Evolutionary conservation across 2,888 invertebrate species (phyloP), one percentile per base, ranked within the genome.

Genomic region (Oligia strigilis): DNA sequence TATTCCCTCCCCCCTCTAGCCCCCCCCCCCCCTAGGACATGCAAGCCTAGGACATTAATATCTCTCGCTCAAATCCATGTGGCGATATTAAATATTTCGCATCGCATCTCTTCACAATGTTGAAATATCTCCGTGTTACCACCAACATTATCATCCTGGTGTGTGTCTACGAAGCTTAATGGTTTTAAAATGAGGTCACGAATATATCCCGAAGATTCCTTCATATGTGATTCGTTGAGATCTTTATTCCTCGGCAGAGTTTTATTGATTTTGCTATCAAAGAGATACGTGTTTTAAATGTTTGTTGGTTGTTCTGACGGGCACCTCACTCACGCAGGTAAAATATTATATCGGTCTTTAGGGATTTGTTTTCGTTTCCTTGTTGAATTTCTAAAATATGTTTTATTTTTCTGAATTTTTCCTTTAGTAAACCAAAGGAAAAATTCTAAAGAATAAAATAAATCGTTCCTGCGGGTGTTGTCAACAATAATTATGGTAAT

Each of bases 61-160:
- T 83, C 87, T 83, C 75, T 14, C 29, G 58, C 72, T 85, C 79
- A 90, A 90, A 90, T 91, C 90, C 88, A 84, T 73, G 87, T 66
- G 87, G 86, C 78, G 86, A 90, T 92, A 91, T 92, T 92, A 91
- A 91, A 92, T 92, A 91, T 92, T 92, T 91, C 79, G 81, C 87
- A 75, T 52, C 17, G 80, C 78, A 75, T 55, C 75, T 66, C 78
- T 70, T 78, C 77, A 75, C 75, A 76, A 66, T 78, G 71, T 79
- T 83, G 80, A 82, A 83, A 85, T 82, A 79, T 75, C 72, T 80
- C 43, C 60, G 58, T 83, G 84, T 82, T 83, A 84, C 87, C 84
- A 78, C 66, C 73, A 52, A 80, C 83, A 86, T 84, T 79, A 80
- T 75, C 75, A 72, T 65, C 69, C 78, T 80, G 79, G 81, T 80